Evolutionary conservation across 1,140 invertebrate species (phyloP).

Genomic region (Calosoma granatense): DNA sequence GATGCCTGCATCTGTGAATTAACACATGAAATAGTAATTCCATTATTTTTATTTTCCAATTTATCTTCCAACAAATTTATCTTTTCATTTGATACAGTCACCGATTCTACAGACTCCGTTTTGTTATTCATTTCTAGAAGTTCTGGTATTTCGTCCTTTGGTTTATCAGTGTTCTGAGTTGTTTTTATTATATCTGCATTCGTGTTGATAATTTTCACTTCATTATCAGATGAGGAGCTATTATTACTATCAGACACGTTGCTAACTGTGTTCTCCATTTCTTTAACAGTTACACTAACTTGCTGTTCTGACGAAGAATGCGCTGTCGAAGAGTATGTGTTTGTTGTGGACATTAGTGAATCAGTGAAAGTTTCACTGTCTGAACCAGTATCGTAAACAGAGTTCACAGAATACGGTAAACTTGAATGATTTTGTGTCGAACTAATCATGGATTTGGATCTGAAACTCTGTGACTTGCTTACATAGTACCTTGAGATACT

Average conservation of each 20-base stretch:
- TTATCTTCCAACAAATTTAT: neutral
- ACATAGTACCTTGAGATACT: slow-evolving; percentile 40
- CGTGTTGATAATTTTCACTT: neutral
- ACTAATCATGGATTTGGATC: slow-evolving; percentile 23
- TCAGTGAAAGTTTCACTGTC: neutral
- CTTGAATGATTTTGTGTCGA: neutral
- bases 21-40: slow-evolving; percentile 4
- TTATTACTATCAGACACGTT: neutral
- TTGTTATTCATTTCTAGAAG: neutral
- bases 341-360: neutral
- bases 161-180: neutral
- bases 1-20: slow-evolving; percentile 4
- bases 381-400: neutral
- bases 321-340: too few relatives aligned
- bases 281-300: neutral
- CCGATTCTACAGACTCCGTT: neutral
- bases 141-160: neutral
- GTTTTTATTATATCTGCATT: neutral
- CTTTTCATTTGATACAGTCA: neutral
- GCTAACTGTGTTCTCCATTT: neutral
- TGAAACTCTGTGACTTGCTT: slow-evolving; percentile 55
- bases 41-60: neutral
- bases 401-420: neutral
- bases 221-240: neutral
- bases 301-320: neutral